These are phyloP conservation scores for Pristionchus arcanus DNA, from an alignment of 2,888 invertebrate species.

Conservation along the genomic window DNA sequence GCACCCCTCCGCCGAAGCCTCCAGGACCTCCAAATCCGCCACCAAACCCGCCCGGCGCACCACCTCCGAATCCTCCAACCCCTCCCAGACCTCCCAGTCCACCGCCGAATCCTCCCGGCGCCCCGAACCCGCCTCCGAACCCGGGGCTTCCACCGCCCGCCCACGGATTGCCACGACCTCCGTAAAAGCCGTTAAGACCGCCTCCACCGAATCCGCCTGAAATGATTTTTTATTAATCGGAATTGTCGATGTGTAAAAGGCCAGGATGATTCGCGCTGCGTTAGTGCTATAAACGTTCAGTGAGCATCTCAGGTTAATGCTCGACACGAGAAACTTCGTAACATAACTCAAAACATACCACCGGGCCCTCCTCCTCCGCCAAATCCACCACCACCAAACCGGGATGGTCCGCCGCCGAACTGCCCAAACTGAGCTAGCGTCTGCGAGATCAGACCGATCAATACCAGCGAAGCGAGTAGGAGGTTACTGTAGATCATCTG, in stretches of 20 bases:
- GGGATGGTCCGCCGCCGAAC: background rate
- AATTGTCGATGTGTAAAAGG: too few relatives aligned
- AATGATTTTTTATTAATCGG: too few relatives aligned
- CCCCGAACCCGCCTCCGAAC: background rate
- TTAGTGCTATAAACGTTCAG: background rate
- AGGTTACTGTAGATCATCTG: constrained; percentile 2
- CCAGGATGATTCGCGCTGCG: background rate
- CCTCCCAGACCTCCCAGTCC: constrained; percentile 6
- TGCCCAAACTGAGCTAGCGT: background rate
- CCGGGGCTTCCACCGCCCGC: constrained; percentile 4
- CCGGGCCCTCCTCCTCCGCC: constrained; percentile 24
- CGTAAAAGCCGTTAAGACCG: background rate
- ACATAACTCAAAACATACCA: background rate
- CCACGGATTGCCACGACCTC: background rate
- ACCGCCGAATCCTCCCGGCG: background rate
- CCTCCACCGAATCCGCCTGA: constrained; percentile 21
- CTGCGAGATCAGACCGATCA: constrained; percentile 10
- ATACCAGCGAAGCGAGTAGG: background rate
- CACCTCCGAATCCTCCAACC: constrained; percentile 14
- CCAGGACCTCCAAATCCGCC: background rate
- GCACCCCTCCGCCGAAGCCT: background rate
- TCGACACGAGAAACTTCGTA: background rate
- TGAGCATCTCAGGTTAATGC: background rate
- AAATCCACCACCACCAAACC: background rate
- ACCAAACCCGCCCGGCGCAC: background rate